Percentiles rank a stretch among this genome's conserved stretches.
Evolutionary conservation across 2,888 invertebrate genomes (phyloP).

Genomic region (Megaustenia siamemsis): DNA sequence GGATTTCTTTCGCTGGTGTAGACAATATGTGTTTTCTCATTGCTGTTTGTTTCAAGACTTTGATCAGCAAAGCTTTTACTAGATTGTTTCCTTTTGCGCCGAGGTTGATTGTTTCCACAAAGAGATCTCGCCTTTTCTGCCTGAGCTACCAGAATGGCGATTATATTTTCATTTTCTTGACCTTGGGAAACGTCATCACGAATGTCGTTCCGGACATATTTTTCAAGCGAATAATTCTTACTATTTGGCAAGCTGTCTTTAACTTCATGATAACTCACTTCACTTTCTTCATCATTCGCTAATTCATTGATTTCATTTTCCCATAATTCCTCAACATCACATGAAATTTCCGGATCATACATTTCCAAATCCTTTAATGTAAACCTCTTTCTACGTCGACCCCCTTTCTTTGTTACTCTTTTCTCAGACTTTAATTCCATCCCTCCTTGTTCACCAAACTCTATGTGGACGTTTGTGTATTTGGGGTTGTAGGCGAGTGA

Average conservation of each 20-base stretch:
- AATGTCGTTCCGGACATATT: neutral
- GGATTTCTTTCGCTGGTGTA: conserved; percentile 18
- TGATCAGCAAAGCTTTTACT: neutral
- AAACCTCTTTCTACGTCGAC: conserved; percentile 25
- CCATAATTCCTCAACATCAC: neutral
- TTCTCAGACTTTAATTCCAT: conserved; percentile 25
- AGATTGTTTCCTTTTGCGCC: neutral
- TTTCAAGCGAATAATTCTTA: too few species aligned
- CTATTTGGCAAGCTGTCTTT: neutral
- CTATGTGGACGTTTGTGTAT: conserved; percentile 37
- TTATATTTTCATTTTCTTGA: neutral
- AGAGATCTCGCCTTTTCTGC: conserved; percentile 39
- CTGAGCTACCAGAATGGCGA: conserved; percentile 45
- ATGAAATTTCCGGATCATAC: neutral
- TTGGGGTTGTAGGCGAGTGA: conserved; percentile 60
- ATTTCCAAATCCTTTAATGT: neutral
- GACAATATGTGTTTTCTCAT: conserved; percentile 50
- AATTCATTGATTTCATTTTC: neutral
- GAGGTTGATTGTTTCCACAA: neutral
- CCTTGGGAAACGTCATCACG: neutral
- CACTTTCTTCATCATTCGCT: neutral
- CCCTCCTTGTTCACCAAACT: neutral
- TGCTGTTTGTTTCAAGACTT: neutral
- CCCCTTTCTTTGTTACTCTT: neutral
- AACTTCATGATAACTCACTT: neutral